A percentile compares a stretch with the other conserved stretches of the same genome.
These are phyloP conservation scores for Xyrichtys novacula DNA, from an alignment of 2,797 vertebrate species.

Conservation along the genomic window DNA sequence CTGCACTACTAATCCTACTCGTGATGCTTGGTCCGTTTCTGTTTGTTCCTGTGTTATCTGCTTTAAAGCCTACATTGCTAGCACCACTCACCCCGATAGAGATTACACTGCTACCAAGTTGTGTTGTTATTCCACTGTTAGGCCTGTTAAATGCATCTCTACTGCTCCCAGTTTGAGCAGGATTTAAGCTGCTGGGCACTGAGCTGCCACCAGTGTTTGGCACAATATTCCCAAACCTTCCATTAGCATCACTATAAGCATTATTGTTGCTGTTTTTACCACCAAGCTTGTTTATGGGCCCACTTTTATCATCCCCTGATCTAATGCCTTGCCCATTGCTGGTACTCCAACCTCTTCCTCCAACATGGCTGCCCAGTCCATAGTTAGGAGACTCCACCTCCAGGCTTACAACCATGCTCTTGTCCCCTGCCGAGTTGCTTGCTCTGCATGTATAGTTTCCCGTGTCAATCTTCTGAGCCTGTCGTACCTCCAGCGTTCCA, in stretches of 20 bases:
- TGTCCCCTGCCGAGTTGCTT: constrained; percentile 86
- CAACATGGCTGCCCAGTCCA: constrained; percentile 71
- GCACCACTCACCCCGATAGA: constrained; percentile 25
- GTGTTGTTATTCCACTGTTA: constrained; percentile 51
- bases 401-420: constrained; percentile 83
- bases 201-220: constrained; percentile 38
- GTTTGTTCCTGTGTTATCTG: constrained; percentile 41
- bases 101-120: constrained; percentile 37
- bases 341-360: constrained; percentile 38
- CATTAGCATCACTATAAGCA: constrained; percentile 26
- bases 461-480: constrained; percentile 86
- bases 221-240: constrained; percentile 38
- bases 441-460: constrained; percentile 94
- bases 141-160: constrained; percentile 50
- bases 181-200: constrained; percentile 50
- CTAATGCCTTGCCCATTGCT: constrained; percentile 15
- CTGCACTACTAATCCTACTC: constrained; percentile 29
- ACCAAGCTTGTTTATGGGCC: constrained; percentile 30
- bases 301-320: constrained; percentile 30
- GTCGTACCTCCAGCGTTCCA: constrained; percentile 89
- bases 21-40: constrained; percentile 40
- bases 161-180: constrained; percentile 46
- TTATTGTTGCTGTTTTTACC: constrained; percentile 36
- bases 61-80: constrained; percentile 49
- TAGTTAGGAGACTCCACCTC: constrained; percentile 80